A percentile compares a stretch with the other conserved stretches of the same genome.
phyloP scores from a whole-genome alignment of 2,797 vertebrate genomes.

The Dryobates pubescens region DNA sequence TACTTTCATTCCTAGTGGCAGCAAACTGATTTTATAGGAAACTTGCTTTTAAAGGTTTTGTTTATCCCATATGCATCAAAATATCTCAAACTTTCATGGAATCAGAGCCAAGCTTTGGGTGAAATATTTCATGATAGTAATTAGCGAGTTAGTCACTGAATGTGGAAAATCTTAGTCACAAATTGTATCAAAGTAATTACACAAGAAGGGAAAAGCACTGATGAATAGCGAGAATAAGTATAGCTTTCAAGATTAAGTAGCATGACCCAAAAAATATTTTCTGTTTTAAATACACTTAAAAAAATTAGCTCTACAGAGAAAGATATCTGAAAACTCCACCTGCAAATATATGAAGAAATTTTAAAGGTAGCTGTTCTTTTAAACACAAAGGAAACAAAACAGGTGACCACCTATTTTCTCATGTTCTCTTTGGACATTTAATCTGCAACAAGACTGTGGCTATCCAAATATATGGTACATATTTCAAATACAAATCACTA shows the following conservation, averaged over 20 bases:
- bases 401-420: not conserved
- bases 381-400: not conserved
- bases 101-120: slow-evolving; percentile 59
- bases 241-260: not conserved
- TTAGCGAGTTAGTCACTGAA: slow-evolving; percentile 48
- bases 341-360: slow-evolving; percentile 24
- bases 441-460: slow-evolving; percentile 6
- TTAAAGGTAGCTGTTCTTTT: slow-evolving; percentile 13
- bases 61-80: slow-evolving; percentile 51
- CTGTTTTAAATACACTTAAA: not conserved
- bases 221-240: not conserved
- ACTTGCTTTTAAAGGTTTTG: slow-evolving; percentile 62
- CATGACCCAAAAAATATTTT: slow-evolving; percentile 34
- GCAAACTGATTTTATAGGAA: slow-evolving; percentile 53
- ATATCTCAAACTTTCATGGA: slow-evolving; percentile 21
- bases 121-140: slow-evolving; percentile 55
- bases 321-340: slow-evolving; percentile 16
- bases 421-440: not conserved
- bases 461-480: not conserved
- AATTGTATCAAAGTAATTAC: slow-evolving; percentile 2
- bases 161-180: slow-evolving; percentile 38
- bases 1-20: slow-evolving; percentile 46
- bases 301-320: slow-evolving; percentile 35
- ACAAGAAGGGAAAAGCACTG: slow-evolving; percentile 17
- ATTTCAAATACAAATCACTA: not conserved